Base-by-base conservation (phyloP, 2,797 vertebrate species). In the Onychomys torridus region DNA sequence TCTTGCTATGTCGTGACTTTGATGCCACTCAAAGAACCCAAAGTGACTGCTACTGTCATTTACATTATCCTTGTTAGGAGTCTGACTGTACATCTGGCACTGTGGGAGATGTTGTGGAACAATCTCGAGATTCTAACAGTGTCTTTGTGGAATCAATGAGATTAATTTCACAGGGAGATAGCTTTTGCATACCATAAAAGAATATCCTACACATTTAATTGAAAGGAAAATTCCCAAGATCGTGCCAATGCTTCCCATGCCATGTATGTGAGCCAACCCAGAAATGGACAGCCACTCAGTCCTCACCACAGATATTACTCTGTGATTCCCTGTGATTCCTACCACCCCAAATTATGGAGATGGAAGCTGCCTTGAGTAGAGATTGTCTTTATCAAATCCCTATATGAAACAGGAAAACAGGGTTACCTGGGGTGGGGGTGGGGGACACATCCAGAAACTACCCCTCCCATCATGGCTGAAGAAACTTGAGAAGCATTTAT, bases 401-500 rank as follows among this genome's bases (percentile, higher is more conserved):
- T 52, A 65, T 52, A 71, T 90, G 78, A 78, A 69, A 67, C 19
- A 86, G 61, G 92, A 21, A 90, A 85, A 90, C 69, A 32, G 19
- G 37, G 52, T 94, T 90, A 95, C 75, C 83, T 93, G 71, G 37
- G 32, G 43, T n/a, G 29, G 61, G 89, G 71, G 11, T n/a, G 86
- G 73, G 90, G 55, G 7, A 83, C 61, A 79, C 12, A 91, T 82
- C 12, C 59, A 93, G 49, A 95, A 95, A 93, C 84, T 73, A 84
- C 7, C n/a, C 11, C 34, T 23, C 75, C 1, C 17, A 82, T 57
- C 27, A 49, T 37, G 63, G 83, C 93, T 46, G 69, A 93, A 89
- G 96, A 95, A 97, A 94, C 40, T 92, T 55, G 34, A 96, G 75
- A 86, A n/a, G 55, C 78, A 95, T 96, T 61, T 96, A 97, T 88